Percentiles rank a stretch among this genome's conserved stretches.
Evolutionary conservation across 1,140 invertebrate species (phyloP).

Genomic region (Pseudachorutes palmiensis): DNA sequence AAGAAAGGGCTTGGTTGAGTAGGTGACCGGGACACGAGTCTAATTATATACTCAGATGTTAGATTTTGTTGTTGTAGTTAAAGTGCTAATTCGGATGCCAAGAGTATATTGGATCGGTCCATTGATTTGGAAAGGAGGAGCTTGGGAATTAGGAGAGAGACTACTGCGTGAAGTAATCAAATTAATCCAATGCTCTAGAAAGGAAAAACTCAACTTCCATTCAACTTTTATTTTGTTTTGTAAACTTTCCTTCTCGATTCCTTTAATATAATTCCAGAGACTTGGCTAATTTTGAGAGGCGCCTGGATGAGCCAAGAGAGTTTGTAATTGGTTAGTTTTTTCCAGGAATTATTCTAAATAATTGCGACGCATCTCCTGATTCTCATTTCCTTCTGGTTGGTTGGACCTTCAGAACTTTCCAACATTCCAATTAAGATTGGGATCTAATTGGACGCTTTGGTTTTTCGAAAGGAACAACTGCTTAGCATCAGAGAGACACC

Average conservation of each 20-base stretch:
- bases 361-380: no score
- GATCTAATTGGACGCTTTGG: no score
- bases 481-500: no score
- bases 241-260: constrained; percentile 2
- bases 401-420: no score
- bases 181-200: background rate
- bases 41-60: background rate
- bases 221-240: background rate
- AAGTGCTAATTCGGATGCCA: background rate
- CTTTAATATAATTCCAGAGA: background rate
- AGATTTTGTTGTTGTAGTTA: background rate
- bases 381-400: no score
- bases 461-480: no score
- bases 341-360: no score
- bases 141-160: background rate
- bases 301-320: no score
- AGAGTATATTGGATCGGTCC: background rate
- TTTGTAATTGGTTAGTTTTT: no score
- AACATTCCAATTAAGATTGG: no score
- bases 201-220: background rate
- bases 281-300: no score
- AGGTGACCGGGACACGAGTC: constrained; percentile 1
- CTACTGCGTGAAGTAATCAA: background rate
- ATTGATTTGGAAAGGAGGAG: constrained; percentile 2
- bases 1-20: no score